A percentile compares a stretch with the other conserved stretches of the same genome.
Evolutionary conservation across 1,140 invertebrate genomes (phyloP).

Genomic region (Homalodisca vitripennis): DNA sequence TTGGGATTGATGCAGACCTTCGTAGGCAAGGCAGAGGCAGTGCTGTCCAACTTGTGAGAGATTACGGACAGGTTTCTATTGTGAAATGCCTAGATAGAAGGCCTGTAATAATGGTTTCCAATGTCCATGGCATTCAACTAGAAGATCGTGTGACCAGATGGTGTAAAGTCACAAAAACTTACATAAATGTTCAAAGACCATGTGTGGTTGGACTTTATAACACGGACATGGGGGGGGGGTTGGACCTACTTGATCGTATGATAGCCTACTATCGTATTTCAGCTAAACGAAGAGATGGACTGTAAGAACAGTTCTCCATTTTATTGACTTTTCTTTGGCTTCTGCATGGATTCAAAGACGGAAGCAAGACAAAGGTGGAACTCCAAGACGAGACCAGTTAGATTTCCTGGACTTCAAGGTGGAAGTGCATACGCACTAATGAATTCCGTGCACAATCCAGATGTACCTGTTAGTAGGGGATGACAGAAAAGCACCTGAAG

Average conservation of each 20-base stretch:
- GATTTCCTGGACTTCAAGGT: too few relatives aligned
- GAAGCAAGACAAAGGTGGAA: too few relatives aligned
- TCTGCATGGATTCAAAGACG: too few relatives aligned
- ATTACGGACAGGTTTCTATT: conserved; percentile 20
- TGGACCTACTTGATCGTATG: conserved; percentile 6
- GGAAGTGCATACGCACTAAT: not conserved
- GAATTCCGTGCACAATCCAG: not conserved
- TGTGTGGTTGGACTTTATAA: not conserved
- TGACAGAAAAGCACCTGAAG: too few relatives aligned
- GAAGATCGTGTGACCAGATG: too few relatives aligned
- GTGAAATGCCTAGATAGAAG: conserved; percentile 14
- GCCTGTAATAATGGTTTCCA: conserved; percentile 5
- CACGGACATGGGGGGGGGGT: conserved; percentile 9
- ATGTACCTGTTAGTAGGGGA: too few relatives aligned
- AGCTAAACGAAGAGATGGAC: conserved; percentile 13
- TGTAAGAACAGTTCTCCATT: conserved; percentile 10
- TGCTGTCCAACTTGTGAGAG: not conserved
- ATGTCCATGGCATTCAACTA: not conserved
- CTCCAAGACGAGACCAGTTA: too few relatives aligned
- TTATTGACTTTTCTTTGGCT: too few relatives aligned
- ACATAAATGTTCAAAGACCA: not conserved
- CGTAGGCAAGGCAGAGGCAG: not conserved
- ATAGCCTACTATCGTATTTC: conserved; percentile 5
- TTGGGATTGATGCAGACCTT: too few relatives aligned
- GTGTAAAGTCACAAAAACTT: too few relatives aligned